phyloP scores from a whole-genome alignment of 2,113 vertebrate genomes.

The Emberiza fucata region DNA sequence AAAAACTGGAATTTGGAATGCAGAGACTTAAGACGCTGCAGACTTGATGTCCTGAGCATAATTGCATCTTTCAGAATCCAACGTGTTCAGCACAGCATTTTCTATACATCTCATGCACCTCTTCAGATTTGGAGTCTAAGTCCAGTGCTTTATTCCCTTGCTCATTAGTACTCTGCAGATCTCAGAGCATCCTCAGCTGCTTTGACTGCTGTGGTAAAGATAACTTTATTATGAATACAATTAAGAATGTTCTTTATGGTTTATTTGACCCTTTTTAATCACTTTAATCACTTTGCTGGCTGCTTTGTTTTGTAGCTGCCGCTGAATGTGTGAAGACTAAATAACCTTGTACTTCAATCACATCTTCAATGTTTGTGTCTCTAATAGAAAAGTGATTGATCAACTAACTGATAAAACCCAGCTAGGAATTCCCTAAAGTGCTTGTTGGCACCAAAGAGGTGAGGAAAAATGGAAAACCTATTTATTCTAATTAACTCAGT shows the following conservation, averaged over 20 bases:
- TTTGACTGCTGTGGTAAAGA: neutral
- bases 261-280: constrained; percentile 25
- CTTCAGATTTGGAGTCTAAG: neutral
- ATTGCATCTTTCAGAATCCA: neutral
- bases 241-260: neutral
- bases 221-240: neutral
- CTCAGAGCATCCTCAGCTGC: neutral
- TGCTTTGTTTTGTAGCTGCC: neutral
- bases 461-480: neutral
- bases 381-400: constrained; percentile 9
- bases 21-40: neutral
- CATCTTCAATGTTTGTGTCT: neutral
- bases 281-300: neutral
- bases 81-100: neutral
- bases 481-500: neutral
- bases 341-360: neutral
- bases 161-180: neutral
- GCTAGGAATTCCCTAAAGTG: neutral
- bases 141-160: neutral
- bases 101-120: neutral
- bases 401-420: neutral
- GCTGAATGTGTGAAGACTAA: neutral
- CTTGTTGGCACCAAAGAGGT: neutral
- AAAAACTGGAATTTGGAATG: neutral
- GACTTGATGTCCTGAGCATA: neutral